phyloP scores from a whole-genome alignment of 2,797 vertebrate species.

The Danio albolineatus region DNA sequence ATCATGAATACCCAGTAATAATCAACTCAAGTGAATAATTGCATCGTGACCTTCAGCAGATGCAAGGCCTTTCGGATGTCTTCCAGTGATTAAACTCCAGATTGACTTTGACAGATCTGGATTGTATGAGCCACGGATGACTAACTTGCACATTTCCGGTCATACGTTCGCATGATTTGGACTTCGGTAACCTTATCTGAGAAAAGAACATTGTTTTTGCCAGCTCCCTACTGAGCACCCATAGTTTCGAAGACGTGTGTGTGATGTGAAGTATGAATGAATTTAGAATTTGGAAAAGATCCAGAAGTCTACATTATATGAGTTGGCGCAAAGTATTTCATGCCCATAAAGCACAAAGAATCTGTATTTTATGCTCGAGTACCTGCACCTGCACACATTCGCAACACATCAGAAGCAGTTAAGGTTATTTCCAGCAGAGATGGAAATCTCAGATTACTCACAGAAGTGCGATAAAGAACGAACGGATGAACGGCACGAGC shows the following conservation, averaged over 20 bases:
- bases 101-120: slow-evolving; percentile 63
- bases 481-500: slow-evolving; percentile 49
- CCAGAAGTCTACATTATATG: slow-evolving; percentile 49
- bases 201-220: slow-evolving; percentile 24
- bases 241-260: slow-evolving; percentile 45
- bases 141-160: slow-evolving; percentile 51
- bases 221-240: slow-evolving; percentile 26
- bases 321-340: slow-evolving; percentile 50
- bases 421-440: slow-evolving; percentile 53
- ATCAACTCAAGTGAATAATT: background rate
- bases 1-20: background rate
- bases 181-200: slow-evolving; percentile 16
- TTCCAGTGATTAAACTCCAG: slow-evolving; percentile 58
- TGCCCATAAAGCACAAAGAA: slow-evolving; percentile 55
- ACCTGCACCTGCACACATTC: slow-evolving; percentile 60
- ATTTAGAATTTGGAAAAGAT: slow-evolving; percentile 50
- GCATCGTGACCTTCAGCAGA: background rate
- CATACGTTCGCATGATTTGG: slow-evolving; percentile 35
- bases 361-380: slow-evolving; percentile 56
- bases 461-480: slow-evolving; percentile 39
- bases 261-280: slow-evolving; percentile 32
- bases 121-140: slow-evolving; percentile 43
- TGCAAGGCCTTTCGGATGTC: slow-evolving; percentile 31
- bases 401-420: slow-evolving; percentile 50
- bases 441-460: slow-evolving; percentile 52